Percentiles rank a stretch among this genome's conserved stretches.
phyloP scores from a whole-genome alignment of 2,888 invertebrate genomes.

The Tethea ocularis region DNA sequence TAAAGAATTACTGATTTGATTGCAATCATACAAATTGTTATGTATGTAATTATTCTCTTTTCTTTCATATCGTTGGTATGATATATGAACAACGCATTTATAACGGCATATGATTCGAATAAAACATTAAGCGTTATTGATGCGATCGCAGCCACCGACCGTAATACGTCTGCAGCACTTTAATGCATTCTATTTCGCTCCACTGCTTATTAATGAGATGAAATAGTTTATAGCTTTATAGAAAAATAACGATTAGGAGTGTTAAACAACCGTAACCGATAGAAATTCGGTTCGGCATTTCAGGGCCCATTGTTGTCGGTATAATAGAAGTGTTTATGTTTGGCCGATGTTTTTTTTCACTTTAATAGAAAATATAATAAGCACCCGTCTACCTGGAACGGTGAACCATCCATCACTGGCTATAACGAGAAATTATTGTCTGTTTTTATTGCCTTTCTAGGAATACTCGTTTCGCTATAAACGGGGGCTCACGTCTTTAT shows the following conservation, averaged over 20 bases:
- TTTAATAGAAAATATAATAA: conserved; percentile 57
- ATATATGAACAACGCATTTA: conserved; percentile 12
- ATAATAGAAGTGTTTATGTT: conserved; percentile 80
- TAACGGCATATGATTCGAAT: conserved; percentile 55
- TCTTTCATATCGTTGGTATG: conserved; percentile 1
- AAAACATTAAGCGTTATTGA: conserved; percentile 69
- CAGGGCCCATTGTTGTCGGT: conserved; percentile 66
- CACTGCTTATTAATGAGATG: conserved; percentile 76
- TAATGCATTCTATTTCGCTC: conserved; percentile 70
- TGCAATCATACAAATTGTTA: background rate
- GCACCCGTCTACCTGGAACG: conserved; percentile 69
- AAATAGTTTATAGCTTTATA: conserved; percentile 73
- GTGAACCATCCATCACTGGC: conserved; percentile 72
- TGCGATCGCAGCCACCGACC: conserved; percentile 54
- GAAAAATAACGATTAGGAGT: conserved; percentile 77
- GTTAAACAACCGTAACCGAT: conserved; percentile 81
- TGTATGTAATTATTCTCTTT: background rate
- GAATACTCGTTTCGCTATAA: conserved; percentile 49
- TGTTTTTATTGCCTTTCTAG: conserved; percentile 62
- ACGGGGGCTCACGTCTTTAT: conserved; percentile 68
- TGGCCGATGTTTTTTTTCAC: conserved; percentile 64
- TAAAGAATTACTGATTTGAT: conserved; percentile 15
- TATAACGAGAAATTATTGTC: conserved; percentile 74
- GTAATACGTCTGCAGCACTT: conserved; percentile 55
- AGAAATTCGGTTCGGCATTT: conserved; percentile 73